phyloP scores from a whole-genome alignment of 2,888 invertebrate genomes.

The Catocala sponsa region DNA sequence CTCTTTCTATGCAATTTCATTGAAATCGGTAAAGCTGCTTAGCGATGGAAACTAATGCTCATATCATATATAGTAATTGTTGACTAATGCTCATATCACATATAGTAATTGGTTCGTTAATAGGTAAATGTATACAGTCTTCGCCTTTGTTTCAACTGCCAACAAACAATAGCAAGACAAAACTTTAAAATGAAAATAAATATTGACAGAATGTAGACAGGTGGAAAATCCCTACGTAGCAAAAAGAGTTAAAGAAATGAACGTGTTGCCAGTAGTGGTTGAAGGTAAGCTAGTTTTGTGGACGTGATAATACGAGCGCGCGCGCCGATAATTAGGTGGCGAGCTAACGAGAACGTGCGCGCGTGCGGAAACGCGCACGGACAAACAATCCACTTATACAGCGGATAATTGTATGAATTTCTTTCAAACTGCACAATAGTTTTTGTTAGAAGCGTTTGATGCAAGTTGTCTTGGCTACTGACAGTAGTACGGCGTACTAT shows the following conservation, averaged over 20 bases:
- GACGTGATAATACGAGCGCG: constrained; percentile 54
- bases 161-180: background rate
- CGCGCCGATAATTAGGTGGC: constrained; percentile 47
- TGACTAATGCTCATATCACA: too few species aligned
- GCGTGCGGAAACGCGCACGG: constrained; percentile 1
- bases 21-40: too few species aligned
- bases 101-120: too few species aligned
- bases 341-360: constrained; percentile 32
- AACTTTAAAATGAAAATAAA: constrained; percentile 10
- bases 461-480: too few species aligned
- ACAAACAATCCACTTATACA: constrained; percentile 18
- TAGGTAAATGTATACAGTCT: too few species aligned
- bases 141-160: too few species aligned
- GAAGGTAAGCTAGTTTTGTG: constrained; percentile 37
- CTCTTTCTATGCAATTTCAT: too few species aligned
- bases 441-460: too few species aligned
- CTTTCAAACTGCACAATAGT: background rate
- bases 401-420: background rate
- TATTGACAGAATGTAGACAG: constrained; percentile 17
- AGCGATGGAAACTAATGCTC: too few species aligned
- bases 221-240: constrained; percentile 15
- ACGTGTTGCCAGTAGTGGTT: constrained; percentile 21
- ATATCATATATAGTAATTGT: too few species aligned
- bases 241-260: constrained; percentile 23
- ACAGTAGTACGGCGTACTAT: too few species aligned